phyloP scores from a whole-genome alignment of 2,888 invertebrate species.

The Paralinhomoeus sp. region DNA sequence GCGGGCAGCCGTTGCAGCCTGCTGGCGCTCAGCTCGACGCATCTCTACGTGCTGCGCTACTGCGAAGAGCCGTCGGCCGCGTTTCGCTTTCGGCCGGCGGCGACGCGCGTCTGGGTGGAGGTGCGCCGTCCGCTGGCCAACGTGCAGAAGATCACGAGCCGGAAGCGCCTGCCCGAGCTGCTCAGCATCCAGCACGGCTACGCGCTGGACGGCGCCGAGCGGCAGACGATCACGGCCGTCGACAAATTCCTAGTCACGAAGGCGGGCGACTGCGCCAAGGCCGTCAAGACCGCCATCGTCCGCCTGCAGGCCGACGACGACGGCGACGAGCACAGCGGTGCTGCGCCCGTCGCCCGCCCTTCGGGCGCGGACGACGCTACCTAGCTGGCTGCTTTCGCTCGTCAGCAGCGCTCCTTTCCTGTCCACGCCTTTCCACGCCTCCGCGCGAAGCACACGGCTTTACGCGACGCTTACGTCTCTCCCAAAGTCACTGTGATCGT shows the following conservation, averaged over 20 bases:
- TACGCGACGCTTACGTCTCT: too few relatives aligned
- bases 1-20: constrained; percentile 36
- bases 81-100: constrained; percentile 23
- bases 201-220: constrained; percentile 1
- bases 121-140: constrained; percentile 64
- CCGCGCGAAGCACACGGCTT: too few relatives aligned
- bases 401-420: too few relatives aligned
- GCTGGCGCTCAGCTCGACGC: constrained; percentile 58
- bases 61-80: constrained; percentile 38
- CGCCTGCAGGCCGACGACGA: constrained; percentile 11
- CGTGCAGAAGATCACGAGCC: constrained; percentile 87
- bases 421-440: too few relatives aligned
- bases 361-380: too few relatives aligned
- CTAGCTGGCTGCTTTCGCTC: too few relatives aligned
- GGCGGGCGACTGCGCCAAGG: constrained; percentile 23
- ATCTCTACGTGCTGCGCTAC: constrained; percentile 54
- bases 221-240: constrained; percentile 18
- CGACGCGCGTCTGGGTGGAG: constrained; percentile 23
- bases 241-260: constrained; percentile 20
- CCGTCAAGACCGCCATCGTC: constrained; percentile 20
- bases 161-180: constrained; percentile 75
- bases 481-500: too few relatives aligned
- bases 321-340: too few relatives aligned
- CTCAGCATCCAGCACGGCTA: constrained; percentile 84
- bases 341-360: too few relatives aligned